These are phyloP conservation scores for Lydus trimaculatus DNA, from an alignment of 2,888 invertebrate genomes.

Conservation along the genomic window DNA sequence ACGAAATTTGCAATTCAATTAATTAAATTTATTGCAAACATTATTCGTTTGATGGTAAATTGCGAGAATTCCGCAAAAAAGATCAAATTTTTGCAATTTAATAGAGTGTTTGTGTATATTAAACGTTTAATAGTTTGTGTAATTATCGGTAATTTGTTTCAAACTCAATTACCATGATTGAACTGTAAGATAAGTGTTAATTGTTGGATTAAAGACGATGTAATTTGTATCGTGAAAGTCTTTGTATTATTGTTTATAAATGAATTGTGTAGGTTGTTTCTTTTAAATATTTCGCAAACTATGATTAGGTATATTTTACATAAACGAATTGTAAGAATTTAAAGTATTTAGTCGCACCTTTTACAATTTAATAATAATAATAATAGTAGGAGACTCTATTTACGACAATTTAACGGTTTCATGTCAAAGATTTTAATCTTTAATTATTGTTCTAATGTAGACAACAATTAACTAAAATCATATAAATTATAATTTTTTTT, in stretches of 20 bases:
- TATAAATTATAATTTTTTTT: neutral
- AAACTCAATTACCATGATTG: neutral
- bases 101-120: neutral
- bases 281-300: slow-evolving; percentile 28
- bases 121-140: neutral
- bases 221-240: neutral
- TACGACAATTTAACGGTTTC: neutral
- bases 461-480: slow-evolving; percentile 3
- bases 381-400: neutral
- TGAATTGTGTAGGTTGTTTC: slow-evolving; percentile 24
- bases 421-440: slow-evolving; percentile 10
- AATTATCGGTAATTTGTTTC: neutral
- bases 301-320: slow-evolving; percentile 23
- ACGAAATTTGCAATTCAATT: slow-evolving; percentile 2
- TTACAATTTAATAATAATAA: slow-evolving; percentile 9
- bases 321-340: slow-evolving; percentile 36
- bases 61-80: neutral
- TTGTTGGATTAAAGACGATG: slow-evolving; percentile 4
- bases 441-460: slow-evolving; percentile 1
- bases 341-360: slow-evolving; percentile 42
- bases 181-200: neutral
- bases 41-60: neutral
- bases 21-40: neutral
- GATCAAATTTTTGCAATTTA: neutral
- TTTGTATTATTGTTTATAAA: slow-evolving; percentile 13